These are phyloP conservation scores for cattle (Bos taurus) DNA, from an alignment of 2,113 vertebrate genomes.

Conservation along the genomic window ARS-UCD2.0 NC_037339.1:54829501-54830000, in stretches of 20 bases:
- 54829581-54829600: neutral
- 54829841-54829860: neutral
- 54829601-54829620: neutral
- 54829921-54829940: neutral
- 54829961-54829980: neutral
- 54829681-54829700: neutral
- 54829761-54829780: neutral
- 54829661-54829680: neutral
- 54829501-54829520: neutral
- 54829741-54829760: neutral
- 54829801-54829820: neutral
- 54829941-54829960: neutral
- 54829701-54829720: neutral
- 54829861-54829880: neutral
- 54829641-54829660: neutral
- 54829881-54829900: neutral
- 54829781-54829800: neutral
- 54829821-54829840: neutral
- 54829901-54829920: neutral
- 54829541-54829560: neutral
- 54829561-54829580: neutral
- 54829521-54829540: neutral
- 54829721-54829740: neutral
- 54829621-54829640: neutral
- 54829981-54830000: fast-evolving